Evolutionary conservation across 1,140 invertebrate species (phyloP).

Genomic region (Drosophila subpulchrella): DNA sequence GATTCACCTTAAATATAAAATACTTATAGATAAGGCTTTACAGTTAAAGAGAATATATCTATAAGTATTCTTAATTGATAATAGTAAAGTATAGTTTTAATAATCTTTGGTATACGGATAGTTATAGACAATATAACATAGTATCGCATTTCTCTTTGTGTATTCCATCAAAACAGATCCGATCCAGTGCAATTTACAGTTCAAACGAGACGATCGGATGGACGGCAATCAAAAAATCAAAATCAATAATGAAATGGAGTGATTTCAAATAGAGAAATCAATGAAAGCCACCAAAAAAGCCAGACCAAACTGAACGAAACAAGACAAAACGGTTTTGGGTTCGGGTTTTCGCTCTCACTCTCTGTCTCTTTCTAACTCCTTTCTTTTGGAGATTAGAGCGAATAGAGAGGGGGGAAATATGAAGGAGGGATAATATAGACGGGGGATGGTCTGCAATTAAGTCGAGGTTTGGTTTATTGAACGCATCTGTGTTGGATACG

Average conservation of each 20-base stretch:
- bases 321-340: constrained; percentile 72
- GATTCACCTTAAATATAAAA: too few species aligned
- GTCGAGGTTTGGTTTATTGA: constrained; percentile 66
- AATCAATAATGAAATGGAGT: constrained; percentile 76
- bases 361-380: constrained; percentile 9
- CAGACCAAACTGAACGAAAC: constrained; percentile 17
- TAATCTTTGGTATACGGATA: too few species aligned
- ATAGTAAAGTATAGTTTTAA: too few species aligned
- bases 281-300: constrained; percentile 63
- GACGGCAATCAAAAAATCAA: constrained; percentile 72
- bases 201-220: constrained; percentile 21
- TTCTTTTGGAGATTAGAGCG: constrained; percentile 15
- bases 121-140: not conserved
- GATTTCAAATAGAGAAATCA: constrained; percentile 80
- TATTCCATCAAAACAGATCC: constrained; percentile 8
- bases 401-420: constrained; percentile 5
- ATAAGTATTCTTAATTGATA: too few species aligned
- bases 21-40: too few species aligned
- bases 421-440: constrained; percentile 3
- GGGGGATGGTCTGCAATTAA: constrained; percentile 52
- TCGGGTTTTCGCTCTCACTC: constrained; percentile 42
- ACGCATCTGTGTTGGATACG: constrained; percentile 48
- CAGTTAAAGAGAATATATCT: too few species aligned
- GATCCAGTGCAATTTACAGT: constrained; percentile 51
- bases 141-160: not conserved